Evolutionary conservation across 1,140 invertebrate genomes (phyloP).

Genomic region (Lasioglossum albipes): DNA sequence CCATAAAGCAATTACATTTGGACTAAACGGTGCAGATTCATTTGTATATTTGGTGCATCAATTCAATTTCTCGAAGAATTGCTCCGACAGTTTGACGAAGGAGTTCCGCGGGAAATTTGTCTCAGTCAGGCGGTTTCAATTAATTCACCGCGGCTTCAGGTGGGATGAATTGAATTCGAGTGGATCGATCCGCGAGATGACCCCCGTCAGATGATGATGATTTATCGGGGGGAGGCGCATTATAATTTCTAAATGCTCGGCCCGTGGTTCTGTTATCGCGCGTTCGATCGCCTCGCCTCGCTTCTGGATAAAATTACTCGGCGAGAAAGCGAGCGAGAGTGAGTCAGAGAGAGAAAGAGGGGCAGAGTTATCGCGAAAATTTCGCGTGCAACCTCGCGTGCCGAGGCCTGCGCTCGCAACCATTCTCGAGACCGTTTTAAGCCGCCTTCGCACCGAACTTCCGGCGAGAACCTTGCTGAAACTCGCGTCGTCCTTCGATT

Average conservation of each 20-base stretch:
- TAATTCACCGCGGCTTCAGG: too few species aligned
- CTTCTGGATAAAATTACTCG: slow-evolving; percentile 36
- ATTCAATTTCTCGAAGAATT: too few species aligned
- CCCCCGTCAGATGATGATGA: slow-evolving; percentile 38
- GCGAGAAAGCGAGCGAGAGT: background rate
- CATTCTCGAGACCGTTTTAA: slow-evolving; percentile 43
- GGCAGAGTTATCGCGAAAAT: slow-evolving; percentile 16
- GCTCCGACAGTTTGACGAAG: too few species aligned
- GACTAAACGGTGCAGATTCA: too few species aligned
- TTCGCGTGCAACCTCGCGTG: slow-evolving; percentile 45
- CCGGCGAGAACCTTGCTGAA: slow-evolving; percentile 31
- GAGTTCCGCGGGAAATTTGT: too few species aligned
- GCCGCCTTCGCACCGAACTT: slow-evolving; percentile 23
- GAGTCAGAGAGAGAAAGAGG: background rate
- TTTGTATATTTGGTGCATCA: too few species aligned
- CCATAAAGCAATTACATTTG: too few species aligned
- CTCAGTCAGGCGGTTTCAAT: too few species aligned
- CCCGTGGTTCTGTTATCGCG: slow-evolving; percentile 35
- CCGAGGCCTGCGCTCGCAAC: background rate
- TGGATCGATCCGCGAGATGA: slow-evolving; percentile 17
- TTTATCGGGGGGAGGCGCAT: slow-evolving; percentile 47
- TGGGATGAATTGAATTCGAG: background rate
- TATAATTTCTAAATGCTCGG: slow-evolving; percentile 40
- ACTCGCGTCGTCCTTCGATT: background rate
- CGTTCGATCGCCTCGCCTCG: slow-evolving; percentile 9